A percentile compares a stretch with the other conserved stretches of the same genome.
These are phyloP conservation scores for Drosophila phalerata DNA, from an alignment of 2,888 invertebrate genomes.

Conservation along the genomic window DNA sequence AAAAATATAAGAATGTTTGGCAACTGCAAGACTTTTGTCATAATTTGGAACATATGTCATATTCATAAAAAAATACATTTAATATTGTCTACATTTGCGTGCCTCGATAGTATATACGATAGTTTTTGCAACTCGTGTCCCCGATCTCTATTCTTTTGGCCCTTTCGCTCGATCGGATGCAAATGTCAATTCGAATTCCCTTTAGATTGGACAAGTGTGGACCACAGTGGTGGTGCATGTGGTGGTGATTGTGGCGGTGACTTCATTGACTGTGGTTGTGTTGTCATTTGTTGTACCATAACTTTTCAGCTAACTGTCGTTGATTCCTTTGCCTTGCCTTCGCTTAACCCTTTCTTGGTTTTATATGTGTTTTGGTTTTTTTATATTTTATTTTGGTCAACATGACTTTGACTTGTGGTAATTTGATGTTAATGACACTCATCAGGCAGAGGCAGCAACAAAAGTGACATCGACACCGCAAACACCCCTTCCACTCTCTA, in stretches of 20 bases:
- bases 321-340: slow-evolving; percentile 22
- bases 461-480: slow-evolving; percentile 66
- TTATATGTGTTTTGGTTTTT: slow-evolving; percentile 21
- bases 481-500: slow-evolving; percentile 1
- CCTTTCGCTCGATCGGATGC: slow-evolving; percentile 21
- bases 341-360: slow-evolving; percentile 17
- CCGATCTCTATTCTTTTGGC: background rate
- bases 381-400: slow-evolving; percentile 54
- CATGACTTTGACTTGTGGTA: slow-evolving; percentile 82
- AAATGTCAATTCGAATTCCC: slow-evolving; percentile 44
- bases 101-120: background rate
- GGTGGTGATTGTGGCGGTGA: slow-evolving; percentile 9
- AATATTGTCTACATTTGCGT: too few relatives aligned
- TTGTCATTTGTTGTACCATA: slow-evolving; percentile 37
- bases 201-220: slow-evolving; percentile 22
- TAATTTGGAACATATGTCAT: too few relatives aligned
- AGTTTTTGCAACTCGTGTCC: slow-evolving; percentile 1
- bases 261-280: slow-evolving; percentile 36
- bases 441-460: slow-evolving; percentile 55
- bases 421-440: slow-evolving; percentile 84
- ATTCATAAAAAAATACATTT: too few relatives aligned
- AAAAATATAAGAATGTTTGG: too few relatives aligned
- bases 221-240: slow-evolving; percentile 36
- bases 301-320: slow-evolving; percentile 57
- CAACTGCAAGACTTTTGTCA: too few relatives aligned